Evolutionary conservation across 1,140 invertebrate genomes (phyloP), one percentile per base, ranked within the genome.

Genomic region (Lepidurus apus): DNA sequence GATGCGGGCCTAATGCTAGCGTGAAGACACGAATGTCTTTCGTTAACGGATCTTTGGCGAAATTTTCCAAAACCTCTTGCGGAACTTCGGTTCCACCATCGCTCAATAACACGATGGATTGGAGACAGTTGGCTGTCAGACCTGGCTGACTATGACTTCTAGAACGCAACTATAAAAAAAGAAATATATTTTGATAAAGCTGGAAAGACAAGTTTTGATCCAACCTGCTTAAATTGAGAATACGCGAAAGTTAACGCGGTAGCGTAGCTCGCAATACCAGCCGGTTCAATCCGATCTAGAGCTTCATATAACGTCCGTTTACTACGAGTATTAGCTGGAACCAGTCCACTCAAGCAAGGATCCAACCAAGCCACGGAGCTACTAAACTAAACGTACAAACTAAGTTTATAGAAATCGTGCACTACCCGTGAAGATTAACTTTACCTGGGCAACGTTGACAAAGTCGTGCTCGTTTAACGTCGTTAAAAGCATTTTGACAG

Each of bases 391-490:
- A 80, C 78, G 76, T 79, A 47, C 75, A 74, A 78, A 75, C 8
- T 42, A 73, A 81, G 65, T n/a, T 78, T 74, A 43, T 79, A 53
- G 9, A 13, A 42, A 80, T n/a, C 11, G 9, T 17, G 74, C 47
- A 7, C 8, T 81, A 89, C 89, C 1, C 0, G 7, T 77, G 10
- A 77, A 2, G 73, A 42, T 44, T 42, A 10, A 79, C 65, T n/a
- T 53, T 76, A 76, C 74, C 80, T 82, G 81, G 65, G 89, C 86
- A 53, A 91, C 85, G 82, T 90, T 90, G 80, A 91, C 89, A 83
- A 87, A 89, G 81, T 90, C 89, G 81, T 90, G 86, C 82, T 90
- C 88, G 80, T 86, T 88, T 2, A 91, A 84, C 8, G 89, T 90
- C 43, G 89, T 87, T 43, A 91, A 82, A 43, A 91, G 86, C 77